These are phyloP conservation scores for Lagodon rhomboides DNA, from an alignment of 2,797 vertebrate species.

Conservation along the genomic window DNA sequence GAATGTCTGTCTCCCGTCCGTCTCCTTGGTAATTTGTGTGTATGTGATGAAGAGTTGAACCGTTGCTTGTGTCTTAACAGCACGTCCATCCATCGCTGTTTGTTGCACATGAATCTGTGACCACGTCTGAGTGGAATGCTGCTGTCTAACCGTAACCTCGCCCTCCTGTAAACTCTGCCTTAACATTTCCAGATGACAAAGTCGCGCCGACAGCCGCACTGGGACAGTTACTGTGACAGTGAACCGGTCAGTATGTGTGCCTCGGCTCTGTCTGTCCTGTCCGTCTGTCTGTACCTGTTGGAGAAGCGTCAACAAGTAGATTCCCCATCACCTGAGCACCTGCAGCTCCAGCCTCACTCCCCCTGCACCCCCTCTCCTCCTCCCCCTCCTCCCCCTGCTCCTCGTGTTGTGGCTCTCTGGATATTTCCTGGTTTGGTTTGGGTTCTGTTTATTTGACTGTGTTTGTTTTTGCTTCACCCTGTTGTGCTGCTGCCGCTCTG, in stretches of 20 bases:
- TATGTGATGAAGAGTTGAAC: constrained; percentile 15
- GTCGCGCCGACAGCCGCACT: constrained; percentile 92
- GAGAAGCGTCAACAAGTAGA: constrained; percentile 25
- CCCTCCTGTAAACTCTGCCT: constrained; percentile 71
- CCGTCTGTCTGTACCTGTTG: constrained; percentile 35
- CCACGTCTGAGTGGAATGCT: constrained; percentile 57
- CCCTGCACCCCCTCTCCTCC: constrained; percentile 10
- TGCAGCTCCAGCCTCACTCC: constrained; percentile 35
- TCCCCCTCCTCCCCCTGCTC: not conserved
- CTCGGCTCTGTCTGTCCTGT: constrained; percentile 36
- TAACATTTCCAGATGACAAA: constrained; percentile 89
- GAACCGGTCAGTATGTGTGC: constrained; percentile 95
- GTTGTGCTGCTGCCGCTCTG: constrained; percentile 48
- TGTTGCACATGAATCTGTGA: constrained; percentile 20
- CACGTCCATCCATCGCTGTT: constrained; percentile 47
- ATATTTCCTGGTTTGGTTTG: constrained; percentile 62
- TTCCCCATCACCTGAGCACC: constrained; percentile 42
- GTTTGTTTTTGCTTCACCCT: constrained; percentile 56
- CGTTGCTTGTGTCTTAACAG: constrained; percentile 54
- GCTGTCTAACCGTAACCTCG: constrained; percentile 71
- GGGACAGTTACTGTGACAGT: constrained; percentile 97
- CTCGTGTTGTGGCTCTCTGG: constrained; percentile 41
- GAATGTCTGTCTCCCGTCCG: too few species aligned
- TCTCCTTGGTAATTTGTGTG: constrained; percentile 2
- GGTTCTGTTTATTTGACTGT: constrained; percentile 51